These are phyloP conservation scores for Metaphire vulgaris DNA, from an alignment of 1,140 invertebrate genomes.

Conservation along the genomic window DNA sequence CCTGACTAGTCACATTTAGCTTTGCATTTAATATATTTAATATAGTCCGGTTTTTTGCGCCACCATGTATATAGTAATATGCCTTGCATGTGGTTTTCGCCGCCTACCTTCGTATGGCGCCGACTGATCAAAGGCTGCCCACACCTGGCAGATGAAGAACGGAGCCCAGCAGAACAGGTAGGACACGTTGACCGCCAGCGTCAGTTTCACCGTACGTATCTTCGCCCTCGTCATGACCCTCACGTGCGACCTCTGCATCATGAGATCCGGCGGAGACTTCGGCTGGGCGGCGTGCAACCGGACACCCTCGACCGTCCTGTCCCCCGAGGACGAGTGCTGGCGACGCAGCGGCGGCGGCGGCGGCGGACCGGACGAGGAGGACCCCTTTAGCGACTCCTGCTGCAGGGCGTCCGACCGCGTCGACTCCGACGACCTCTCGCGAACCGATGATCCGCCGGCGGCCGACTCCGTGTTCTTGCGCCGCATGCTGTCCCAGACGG, in stretches of 20 bases:
- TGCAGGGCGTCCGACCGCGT: too few species aligned
- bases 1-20: too few species aligned
- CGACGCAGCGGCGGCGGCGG: neutral
- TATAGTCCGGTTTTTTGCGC: too few species aligned
- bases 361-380: neutral
- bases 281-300: too few species aligned
- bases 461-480: neutral
- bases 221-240: conserved; percentile 44
- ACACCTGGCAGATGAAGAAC: conserved; percentile 56
- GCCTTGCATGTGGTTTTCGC: too few species aligned
- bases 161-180: conserved; percentile 65
- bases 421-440: neutral
- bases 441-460: too few species aligned
- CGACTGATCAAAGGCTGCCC: conserved; percentile 17
- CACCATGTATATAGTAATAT: too few species aligned
- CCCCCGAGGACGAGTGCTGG: neutral
- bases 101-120: too few species aligned
- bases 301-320: neutral
- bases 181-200: conserved; percentile 63
- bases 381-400: too few species aligned
- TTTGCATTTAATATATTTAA: too few species aligned
- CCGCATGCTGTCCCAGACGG: neutral
- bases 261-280: too few species aligned
- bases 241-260: neutral
- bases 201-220: conserved; percentile 69